Base-by-base conservation (phyloP, 53 echinoderm and acorn worm genomes). In the Temnopleurus reevesii region DNA sequence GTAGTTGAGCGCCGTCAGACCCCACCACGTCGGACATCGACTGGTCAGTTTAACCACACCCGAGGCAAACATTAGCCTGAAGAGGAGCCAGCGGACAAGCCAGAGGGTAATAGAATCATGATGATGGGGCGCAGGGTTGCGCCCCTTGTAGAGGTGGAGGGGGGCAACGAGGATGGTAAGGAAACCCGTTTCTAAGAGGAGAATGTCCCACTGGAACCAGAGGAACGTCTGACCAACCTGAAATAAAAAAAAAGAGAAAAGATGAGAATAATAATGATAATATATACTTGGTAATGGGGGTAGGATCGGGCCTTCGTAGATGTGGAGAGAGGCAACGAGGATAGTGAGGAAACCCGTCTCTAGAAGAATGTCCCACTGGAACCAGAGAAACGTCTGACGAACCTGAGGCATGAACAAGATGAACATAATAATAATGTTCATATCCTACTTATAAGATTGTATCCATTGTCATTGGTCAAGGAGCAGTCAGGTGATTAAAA, bases 171-270 rank as follows among this genome's bases (percentile, higher is more conserved):
- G 81, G 49, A 97, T 94, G 82, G 98, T 95, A 51, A 97, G 95
- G 82, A 97, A 94, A 8, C 98, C 98, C 0, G 94, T 81, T 58
- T 97, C 98, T 0, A 97, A 82, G 51, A 97, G 91, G 4, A 97
- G 94, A 18, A 95, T 97, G 86, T 97, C 98, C 98, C 98, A 97
- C 77, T 97, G 98, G 25, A 90, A 97, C 98, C 95, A 97, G 3
- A 97, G 94, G 89, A 97, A 97, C 8, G 91, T 97, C 59, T 97
- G 98, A 29, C 98, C 98, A 76, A 95, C 94, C 98, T 97, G 81
- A 29, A n/a, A 29, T 5, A 53, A 19, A 21, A 57, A 33, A 35
- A 33, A 65, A 24, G 27, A 35, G 35, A 29, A 13, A 65, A 65
- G 35, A 13, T 59, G 59, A 59, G n/a, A 49, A 12, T n/a, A n/a